Conservation (phyloP, 2,888 invertebrate species). For the Phalera bucephala region DNA sequence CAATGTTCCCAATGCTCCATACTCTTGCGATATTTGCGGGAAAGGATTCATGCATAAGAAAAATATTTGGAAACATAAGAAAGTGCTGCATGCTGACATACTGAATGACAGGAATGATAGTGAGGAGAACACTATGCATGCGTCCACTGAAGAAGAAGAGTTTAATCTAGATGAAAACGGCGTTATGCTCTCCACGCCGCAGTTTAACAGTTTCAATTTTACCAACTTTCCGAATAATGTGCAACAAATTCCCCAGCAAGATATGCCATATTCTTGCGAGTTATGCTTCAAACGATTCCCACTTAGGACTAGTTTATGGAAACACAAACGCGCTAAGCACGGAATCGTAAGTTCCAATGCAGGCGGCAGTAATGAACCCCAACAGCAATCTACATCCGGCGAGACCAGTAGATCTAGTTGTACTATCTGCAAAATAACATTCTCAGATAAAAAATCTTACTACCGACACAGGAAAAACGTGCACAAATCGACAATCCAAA, state of each 20-base stretch:
- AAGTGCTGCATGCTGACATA: conserved; percentile 76
- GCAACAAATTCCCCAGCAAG: conserved; percentile 48
- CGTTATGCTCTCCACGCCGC: conserved; percentile 67
- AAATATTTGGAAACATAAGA: conserved; percentile 81
- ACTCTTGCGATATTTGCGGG: conserved; percentile 86
- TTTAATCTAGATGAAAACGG: conserved; percentile 74
- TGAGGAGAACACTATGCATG: conserved; percentile 78
- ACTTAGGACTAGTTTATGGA: conserved; percentile 71
- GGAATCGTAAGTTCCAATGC: conserved; percentile 63
- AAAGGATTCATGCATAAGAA: conserved; percentile 83
- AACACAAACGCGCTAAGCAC: conserved; percentile 79
- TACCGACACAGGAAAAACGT: conserved; percentile 83
- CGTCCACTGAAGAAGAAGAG: conserved; percentile 78
- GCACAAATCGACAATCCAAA: conserved; percentile 77
- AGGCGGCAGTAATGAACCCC: conserved; percentile 41
- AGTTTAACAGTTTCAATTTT: conserved; percentile 78
- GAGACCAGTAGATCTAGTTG: conserved; percentile 77
- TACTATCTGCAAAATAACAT: conserved; percentile 84
- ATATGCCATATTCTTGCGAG: conserved; percentile 68
- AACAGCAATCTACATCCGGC: conserved; percentile 29
- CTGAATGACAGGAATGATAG: conserved; percentile 72
- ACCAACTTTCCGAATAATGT: conserved; percentile 55
- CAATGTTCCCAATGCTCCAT: conserved; percentile 76
- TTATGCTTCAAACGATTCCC: conserved; percentile 75
- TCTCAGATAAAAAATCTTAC: conserved; percentile 83